Evolutionary conservation across 2,113 vertebrate species (phyloP).

Genomic region (Bos javanicus): DNA sequence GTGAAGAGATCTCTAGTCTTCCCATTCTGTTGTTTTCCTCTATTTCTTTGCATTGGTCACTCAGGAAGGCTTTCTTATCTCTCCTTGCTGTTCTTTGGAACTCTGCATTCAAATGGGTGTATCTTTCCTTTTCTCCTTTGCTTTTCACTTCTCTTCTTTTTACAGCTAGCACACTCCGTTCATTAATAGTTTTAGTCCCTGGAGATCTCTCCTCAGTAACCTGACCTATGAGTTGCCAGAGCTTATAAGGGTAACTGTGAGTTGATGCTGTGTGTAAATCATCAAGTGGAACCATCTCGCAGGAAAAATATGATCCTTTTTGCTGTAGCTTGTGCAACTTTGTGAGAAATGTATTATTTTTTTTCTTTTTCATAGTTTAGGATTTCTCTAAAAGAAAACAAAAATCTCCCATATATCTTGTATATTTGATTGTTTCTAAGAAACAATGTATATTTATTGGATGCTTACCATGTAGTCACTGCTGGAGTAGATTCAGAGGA

Average conservation of each 20-base stretch:
- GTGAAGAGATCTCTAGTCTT: not conserved
- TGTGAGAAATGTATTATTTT: not conserved
- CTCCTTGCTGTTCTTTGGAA: not conserved
- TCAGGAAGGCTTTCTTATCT: not conserved
- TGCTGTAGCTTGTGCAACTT: not conserved
- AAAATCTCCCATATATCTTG: not conserved
- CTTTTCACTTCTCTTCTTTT: not conserved
- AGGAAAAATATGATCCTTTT: not conserved
- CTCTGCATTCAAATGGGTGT: not conserved
- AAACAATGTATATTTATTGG: not conserved
- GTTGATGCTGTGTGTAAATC: not conserved
- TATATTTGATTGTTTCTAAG: constrained; percentile 14
- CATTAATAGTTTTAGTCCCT: not conserved
- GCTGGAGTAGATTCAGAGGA: not conserved
- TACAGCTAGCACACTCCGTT: not conserved
- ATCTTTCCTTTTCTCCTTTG: not conserved
- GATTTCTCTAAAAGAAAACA: not conserved
- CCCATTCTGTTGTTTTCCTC: not conserved
- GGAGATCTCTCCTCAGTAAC: not conserved
- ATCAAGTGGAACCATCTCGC: not conserved
- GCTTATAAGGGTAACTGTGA: not conserved
- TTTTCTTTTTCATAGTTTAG: not conserved
- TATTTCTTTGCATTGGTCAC: not conserved
- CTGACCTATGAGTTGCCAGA: not conserved
- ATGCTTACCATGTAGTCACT: not conserved